phyloP scores from a whole-genome alignment of 1,140 invertebrate species.

The Glomeris maerens region DNA sequence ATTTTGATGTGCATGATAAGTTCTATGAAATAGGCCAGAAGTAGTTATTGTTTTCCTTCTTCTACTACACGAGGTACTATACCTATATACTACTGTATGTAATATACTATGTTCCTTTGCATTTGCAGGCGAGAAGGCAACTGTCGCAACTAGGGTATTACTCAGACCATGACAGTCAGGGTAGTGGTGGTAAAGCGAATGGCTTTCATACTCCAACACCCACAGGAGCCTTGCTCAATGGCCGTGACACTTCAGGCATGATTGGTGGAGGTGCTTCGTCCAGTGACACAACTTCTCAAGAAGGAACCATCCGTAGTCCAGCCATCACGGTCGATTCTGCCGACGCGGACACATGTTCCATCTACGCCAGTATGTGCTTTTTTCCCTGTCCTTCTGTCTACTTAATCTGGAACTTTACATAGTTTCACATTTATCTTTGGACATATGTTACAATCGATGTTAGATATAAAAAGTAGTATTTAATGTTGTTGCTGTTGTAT shows the following conservation, averaged over 20 bases:
- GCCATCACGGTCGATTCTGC: conserved; percentile 39
- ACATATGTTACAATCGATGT: too few species aligned
- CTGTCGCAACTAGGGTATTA: conserved; percentile 51
- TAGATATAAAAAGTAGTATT: too few species aligned
- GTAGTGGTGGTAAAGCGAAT: conserved; percentile 18
- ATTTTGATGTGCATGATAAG: too few species aligned
- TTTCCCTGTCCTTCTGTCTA: conserved; percentile 16
- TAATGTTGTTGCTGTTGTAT: too few species aligned
- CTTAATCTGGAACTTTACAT: too few species aligned
- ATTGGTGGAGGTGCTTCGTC: neutral
- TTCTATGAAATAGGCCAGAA: too few species aligned
- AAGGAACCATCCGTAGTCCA: conserved; percentile 2
- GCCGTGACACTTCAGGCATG: conserved; percentile 42
- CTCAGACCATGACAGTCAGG: conserved; percentile 37
- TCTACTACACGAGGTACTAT: too few species aligned
- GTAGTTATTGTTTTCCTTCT: too few species aligned
- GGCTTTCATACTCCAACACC: conserved; percentile 18
- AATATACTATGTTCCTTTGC: conserved; percentile 1
- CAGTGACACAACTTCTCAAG: neutral
- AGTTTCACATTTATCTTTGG: too few species aligned
- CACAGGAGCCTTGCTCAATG: conserved; percentile 27
- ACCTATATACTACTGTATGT: conserved; percentile 12
- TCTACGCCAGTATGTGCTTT: conserved; percentile 52
- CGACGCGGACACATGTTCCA: conserved; percentile 53
- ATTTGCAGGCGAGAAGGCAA: conserved; percentile 47